Evolutionary conservation across 2,113 vertebrate species (phyloP).

Genomic region (Chlorocebus sabaeus): DNA sequence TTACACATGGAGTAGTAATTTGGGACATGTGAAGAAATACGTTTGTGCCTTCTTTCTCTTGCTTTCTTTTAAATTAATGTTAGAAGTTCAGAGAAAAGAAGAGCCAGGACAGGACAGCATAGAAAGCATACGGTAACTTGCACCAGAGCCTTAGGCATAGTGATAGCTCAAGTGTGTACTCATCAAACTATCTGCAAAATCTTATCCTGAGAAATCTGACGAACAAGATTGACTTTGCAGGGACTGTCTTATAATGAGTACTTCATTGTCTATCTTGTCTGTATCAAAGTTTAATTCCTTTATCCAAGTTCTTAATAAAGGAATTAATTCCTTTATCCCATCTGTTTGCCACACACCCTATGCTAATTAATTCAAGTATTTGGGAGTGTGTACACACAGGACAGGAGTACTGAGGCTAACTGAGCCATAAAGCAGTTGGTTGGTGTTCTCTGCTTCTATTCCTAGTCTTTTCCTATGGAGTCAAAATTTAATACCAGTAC

Average conservation of each 20-base stretch:
- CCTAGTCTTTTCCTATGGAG: background rate
- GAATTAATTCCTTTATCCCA: background rate
- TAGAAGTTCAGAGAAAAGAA: background rate
- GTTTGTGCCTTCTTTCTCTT: background rate
- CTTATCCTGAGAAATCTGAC: background rate
- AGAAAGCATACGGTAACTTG: background rate
- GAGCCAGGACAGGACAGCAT: background rate
- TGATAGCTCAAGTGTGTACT: background rate
- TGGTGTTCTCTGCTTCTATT: background rate
- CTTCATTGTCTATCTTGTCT: background rate
- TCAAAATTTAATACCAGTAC: conserved; percentile 34
- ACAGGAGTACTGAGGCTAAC: background rate
- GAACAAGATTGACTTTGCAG: background rate
- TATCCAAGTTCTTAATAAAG: background rate
- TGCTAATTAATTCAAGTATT: background rate
- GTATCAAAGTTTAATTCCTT: background rate
- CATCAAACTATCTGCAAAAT: background rate
- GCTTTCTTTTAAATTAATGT: background rate
- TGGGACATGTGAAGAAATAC: background rate
- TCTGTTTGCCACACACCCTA: background rate
- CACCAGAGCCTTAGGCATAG: background rate
- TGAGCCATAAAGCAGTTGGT: conserved; percentile 19
- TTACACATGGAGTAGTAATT: background rate
- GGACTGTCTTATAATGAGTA: background rate
- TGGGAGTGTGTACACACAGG: background rate